phyloP scores from a whole-genome alignment of 2,888 invertebrate species.

The Ctena decussata region DNA sequence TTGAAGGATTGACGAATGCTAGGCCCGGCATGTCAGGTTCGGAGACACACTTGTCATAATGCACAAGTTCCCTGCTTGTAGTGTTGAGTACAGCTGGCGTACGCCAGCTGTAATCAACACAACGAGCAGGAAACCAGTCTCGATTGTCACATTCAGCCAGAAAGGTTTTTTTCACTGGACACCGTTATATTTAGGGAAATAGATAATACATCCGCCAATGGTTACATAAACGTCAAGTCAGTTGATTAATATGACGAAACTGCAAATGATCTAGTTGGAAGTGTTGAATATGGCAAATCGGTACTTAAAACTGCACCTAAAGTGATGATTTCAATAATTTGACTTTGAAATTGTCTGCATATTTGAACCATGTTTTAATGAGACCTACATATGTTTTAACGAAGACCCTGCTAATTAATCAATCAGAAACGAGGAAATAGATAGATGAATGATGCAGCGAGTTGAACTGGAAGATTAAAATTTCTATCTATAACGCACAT shows the following conservation, averaged over 20 bases:
- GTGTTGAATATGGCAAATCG: too few relatives aligned
- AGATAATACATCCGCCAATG: background rate
- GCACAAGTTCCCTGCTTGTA: background rate
- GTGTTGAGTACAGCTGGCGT: too few relatives aligned
- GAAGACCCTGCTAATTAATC: too few relatives aligned
- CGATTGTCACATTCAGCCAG: background rate
- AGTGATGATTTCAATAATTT: too few relatives aligned
- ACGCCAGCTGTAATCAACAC: background rate
- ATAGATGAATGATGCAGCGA: too few relatives aligned
- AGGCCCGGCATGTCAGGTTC: background rate
- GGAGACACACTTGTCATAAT: background rate
- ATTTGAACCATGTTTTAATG: too few relatives aligned
- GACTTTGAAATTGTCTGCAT: too few relatives aligned
- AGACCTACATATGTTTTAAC: too few relatives aligned
- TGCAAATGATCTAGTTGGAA: background rate
- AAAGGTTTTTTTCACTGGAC: background rate
- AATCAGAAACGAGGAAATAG: too few relatives aligned
- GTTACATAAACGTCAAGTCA: background rate
- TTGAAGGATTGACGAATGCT: slow-evolving; percentile 16
- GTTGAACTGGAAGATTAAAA: too few relatives aligned
- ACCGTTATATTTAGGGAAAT: background rate
- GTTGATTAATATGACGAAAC: background rate
- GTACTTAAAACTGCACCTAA: too few relatives aligned
- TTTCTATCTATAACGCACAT: too few relatives aligned
- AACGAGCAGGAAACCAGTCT: background rate